phyloP scores from a whole-genome alignment of 2,797 vertebrate genomes.

The Thamnophis elegans region DNA sequence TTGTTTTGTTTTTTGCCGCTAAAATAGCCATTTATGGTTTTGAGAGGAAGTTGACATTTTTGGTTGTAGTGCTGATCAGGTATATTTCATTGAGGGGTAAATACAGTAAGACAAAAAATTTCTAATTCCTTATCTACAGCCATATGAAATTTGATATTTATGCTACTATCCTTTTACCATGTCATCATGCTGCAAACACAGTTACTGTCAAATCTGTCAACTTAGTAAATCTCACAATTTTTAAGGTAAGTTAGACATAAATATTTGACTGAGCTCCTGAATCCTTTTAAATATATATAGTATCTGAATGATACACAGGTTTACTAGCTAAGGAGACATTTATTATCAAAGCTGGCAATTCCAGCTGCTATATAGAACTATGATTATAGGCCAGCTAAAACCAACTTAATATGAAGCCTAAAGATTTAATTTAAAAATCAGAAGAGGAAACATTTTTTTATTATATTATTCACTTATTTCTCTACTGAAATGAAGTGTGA shows the following conservation, averaged over 20 bases:
- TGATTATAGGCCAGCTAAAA: background rate
- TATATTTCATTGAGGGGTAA: conserved; percentile 27
- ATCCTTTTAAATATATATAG: conserved; percentile 37
- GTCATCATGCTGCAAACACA: conserved; percentile 28
- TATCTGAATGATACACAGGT: conserved; percentile 49
- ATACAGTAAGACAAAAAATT: accelerated
- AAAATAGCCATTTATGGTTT: background rate
- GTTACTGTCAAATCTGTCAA: conserved; percentile 54
- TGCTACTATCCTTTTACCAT: conserved; percentile 28
- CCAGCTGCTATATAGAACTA: conserved; percentile 6
- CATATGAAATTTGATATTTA: conserved; percentile 36
- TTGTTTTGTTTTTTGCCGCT: background rate
- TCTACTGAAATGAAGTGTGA: background rate
- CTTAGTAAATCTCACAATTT: conserved; percentile 61
- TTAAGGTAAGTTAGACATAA: conserved; percentile 54
- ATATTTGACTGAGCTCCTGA: conserved; percentile 61
- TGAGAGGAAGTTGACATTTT: background rate
- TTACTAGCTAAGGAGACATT: conserved; percentile 46
- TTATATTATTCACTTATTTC: background rate
- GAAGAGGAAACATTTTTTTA: background rate
- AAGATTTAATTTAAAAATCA: background rate
- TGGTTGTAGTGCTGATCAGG: conserved; percentile 25
- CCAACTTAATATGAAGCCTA: background rate
- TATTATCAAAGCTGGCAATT: conserved; percentile 29
- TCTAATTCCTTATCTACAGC: conserved; percentile 37